Conservation (phyloP, 2,797 vertebrate genomes). For the Cossypha niveicapilla region DNA sequence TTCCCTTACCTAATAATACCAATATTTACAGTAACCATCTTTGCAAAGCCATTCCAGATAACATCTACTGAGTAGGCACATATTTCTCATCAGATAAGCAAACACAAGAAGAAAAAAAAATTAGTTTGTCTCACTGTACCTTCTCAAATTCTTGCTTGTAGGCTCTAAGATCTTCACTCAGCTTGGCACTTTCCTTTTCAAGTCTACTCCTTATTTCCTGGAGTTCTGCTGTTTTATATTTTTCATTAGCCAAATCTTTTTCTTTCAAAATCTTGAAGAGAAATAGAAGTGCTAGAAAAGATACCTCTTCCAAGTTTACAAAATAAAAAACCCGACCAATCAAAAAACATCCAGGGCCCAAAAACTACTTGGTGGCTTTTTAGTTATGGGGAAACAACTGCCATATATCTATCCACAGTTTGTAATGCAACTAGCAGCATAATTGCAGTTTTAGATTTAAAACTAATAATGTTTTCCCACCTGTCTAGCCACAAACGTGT, state of each 20-base stretch:
- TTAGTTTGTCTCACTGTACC: constrained; percentile 72
- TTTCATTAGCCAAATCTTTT: constrained; percentile 86
- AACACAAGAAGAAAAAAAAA: not conserved
- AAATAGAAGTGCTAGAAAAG: constrained; percentile 15
- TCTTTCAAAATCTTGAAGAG: constrained; percentile 79
- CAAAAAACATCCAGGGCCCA: not conserved
- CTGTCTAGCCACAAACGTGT: not conserved
- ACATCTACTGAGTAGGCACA: not conserved
- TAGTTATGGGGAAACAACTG: not conserved
- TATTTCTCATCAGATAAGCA: not conserved
- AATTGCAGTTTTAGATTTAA: not conserved
- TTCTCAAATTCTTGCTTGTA: constrained; percentile 85
- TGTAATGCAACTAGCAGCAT: not conserved
- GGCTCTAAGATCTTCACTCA: constrained; percentile 81
- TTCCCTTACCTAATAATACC: not conserved
- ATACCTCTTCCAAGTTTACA: not conserved
- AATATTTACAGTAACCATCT: not conserved
- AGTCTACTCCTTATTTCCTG: constrained; percentile 80
- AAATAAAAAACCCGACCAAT: not conserved
- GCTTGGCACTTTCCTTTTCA: constrained; percentile 80
- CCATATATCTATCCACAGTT: not conserved
- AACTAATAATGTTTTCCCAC: not conserved
- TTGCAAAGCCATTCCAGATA: not conserved
- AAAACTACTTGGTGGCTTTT: not conserved
- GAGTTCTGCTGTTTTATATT: constrained; percentile 80